Base-by-base conservation (phyloP, 1,140 invertebrate genomes). In the Pseudachorutes palmiensis region DNA sequence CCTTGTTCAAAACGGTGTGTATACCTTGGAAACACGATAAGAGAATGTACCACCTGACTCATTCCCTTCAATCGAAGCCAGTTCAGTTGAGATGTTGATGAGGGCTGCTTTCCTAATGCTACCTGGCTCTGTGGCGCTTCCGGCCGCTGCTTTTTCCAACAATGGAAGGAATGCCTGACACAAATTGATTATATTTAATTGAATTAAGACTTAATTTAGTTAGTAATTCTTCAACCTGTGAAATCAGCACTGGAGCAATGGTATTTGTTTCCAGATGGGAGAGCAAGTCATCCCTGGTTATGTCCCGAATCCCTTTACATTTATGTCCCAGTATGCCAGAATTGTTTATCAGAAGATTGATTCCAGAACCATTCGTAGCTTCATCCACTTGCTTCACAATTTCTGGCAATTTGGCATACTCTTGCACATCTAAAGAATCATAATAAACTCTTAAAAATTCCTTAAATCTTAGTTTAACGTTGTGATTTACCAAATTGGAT, bases 21-120 rank as follows among this genome's bases (percentile, higher is more conserved):
- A n/a, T n/a, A 91, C 89, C 83, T 94, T 94, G 36, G 90, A 91
- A 70, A 88, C 86, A 76, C 90, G 82, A 75, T 94, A 94, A 1
- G 90, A 84, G 78, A 92, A 92, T 75, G 85, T 85, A 26, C 87
- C 88, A 5, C 90, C 90, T 51, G 83, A 79, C 41, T 80, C 79
- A 78, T 92, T 94, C 14, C 82, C 76, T 32, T 79, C 77, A 64
- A 94, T 91, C 5, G 91, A 94, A 3, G 88, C 91, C 32, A 94
- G 80, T 51, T 87, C 80, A 0, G 91, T 92, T 70, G 87, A 85
- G 79, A 94, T 89, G 75, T 94, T 94, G 33, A 94, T 82, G 28
- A 95, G 80, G 9, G 84, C 87, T 14, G 90, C 88, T 74, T 84
- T 83, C 2, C 79, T 72, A 24, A 82, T 79, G 2, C 86, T 84